Percentiles rank a stretch among this genome's conserved stretches.
Evolutionary conservation across 2,888 invertebrate genomes (phyloP).

Genomic region (Coelinius sp.): DNA sequence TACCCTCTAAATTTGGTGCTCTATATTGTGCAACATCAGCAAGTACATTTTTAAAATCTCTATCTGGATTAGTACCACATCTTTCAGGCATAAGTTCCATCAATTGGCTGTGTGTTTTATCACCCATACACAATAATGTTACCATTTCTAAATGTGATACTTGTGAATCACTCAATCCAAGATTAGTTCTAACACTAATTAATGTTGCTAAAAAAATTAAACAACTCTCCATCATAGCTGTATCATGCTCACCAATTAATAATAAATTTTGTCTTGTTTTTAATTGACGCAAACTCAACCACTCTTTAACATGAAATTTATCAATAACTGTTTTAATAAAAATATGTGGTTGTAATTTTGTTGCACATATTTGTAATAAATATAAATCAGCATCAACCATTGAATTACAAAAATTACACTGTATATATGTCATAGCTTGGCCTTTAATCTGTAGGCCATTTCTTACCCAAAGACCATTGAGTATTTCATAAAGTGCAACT

Average conservation of each 20-base stretch:
- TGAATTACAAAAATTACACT: slow-evolving; percentile 98
- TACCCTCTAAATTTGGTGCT: slow-evolving; percentile 89
- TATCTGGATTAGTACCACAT: slow-evolving; percentile 91
- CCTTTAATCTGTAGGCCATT: slow-evolving; percentile 98
- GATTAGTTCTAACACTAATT: slow-evolving; percentile 88
- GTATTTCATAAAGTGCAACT: slow-evolving; percentile 95
- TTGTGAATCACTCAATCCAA: slow-evolving; percentile 77
- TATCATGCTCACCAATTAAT: slow-evolving; percentile 85
- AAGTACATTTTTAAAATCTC: slow-evolving; percentile 89
- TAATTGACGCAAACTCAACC: slow-evolving; percentile 84
- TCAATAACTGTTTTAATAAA: slow-evolving; percentile 91
- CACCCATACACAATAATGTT: slow-evolving; percentile 91
- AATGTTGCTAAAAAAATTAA: slow-evolving; percentile 92
- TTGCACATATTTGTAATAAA: slow-evolving; percentile 93
- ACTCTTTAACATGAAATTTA: slow-evolving; percentile 90
- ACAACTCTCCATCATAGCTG: slow-evolving; percentile 92
- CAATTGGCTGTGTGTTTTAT: slow-evolving; percentile 96
- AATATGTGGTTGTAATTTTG: slow-evolving; percentile 87
- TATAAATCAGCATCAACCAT: slow-evolving; percentile 98
- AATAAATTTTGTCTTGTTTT: slow-evolving; percentile 75
- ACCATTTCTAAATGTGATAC: slow-evolving; percentile 91
- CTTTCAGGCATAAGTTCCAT: slow-evolving; percentile 96
- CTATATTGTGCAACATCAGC: slow-evolving; percentile 89
- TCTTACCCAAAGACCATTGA: slow-evolving; percentile 95
- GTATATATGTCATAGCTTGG: slow-evolving; percentile 99